phyloP scores from a whole-genome alignment of 2,888 invertebrate species.

The Allophyes oxyacanthae region DNA sequence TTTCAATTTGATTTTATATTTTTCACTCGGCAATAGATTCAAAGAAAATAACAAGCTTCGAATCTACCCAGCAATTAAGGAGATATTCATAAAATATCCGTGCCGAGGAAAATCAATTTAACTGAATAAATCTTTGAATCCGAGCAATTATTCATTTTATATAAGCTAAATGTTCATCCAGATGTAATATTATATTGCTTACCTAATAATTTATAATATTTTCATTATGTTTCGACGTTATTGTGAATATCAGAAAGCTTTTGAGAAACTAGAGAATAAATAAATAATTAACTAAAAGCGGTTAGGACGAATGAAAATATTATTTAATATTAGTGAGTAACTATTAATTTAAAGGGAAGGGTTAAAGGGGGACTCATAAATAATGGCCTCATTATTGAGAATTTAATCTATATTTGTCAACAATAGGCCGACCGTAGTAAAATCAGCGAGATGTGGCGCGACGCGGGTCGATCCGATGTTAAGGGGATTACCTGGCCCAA shows the following conservation, averaged over 20 bases:
- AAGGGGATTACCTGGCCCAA: too few species aligned
- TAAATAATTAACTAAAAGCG: conserved; percentile 3
- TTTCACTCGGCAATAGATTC: conserved; percentile 23
- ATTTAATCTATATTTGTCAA: conserved; percentile 32
- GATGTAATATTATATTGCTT: conserved; percentile 23
- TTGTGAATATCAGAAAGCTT: conserved; percentile 12
- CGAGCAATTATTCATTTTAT: conserved; percentile 42
- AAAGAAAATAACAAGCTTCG: conserved; percentile 35
- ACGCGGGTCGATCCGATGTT: conserved; percentile 1
- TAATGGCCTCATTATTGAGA: conserved; percentile 22
- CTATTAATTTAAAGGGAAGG: conserved; percentile 2
- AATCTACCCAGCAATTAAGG: conserved; percentile 41
- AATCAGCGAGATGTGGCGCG: not conserved
- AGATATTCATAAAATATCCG: conserved; percentile 48
- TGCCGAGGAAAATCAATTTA: conserved; percentile 42
- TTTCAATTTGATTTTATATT: conserved; percentile 5
- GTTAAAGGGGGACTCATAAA: conserved; percentile 11
- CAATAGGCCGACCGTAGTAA: conserved; percentile 15
- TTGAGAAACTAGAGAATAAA: conserved; percentile 17
- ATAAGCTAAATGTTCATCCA: conserved; percentile 30
- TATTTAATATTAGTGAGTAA: conserved; percentile 4
- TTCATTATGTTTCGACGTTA: conserved; percentile 15
- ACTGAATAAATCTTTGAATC: conserved; percentile 40
- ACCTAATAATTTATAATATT: conserved; percentile 17
- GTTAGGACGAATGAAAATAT: not conserved